Evolutionary conservation across 2,888 invertebrate genomes (phyloP), one percentile per base, ranked within the genome.

Genomic region (Noctua fimbriata): DNA sequence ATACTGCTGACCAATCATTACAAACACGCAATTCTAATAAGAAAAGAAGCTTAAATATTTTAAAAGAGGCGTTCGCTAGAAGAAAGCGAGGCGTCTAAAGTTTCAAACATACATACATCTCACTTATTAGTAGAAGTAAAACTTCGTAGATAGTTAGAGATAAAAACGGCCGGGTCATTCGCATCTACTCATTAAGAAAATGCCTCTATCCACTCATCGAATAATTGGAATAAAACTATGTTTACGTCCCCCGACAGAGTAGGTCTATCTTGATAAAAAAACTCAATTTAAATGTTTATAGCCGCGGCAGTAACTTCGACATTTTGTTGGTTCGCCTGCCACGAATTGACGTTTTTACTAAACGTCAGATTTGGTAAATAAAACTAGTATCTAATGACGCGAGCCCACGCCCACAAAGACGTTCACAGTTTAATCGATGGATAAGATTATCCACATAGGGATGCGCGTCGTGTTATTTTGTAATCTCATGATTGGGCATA

Each of bases 351-450:
- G 78, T 85, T 90, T 91, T 91, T 84, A 90, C 86, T 87, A 88
- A 91, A 91, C 88, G 90, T 92, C 91, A 90, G 92, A 92, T 92
- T 92, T 92, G 79, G 90, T 92, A 91, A 90, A 92, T 92, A 93
- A 92, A 92, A 89, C 91, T 91, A 90, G 89, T 86, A 91, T 89
- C 85, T 90, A 91, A 92, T 85, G 92, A 88, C 81, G 76, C 74
- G 78, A 84, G 87, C 83, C 79, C 84, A 89, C 91, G 91, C 92
- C 91, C 90, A 92, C 92, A 88, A 79, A 87, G 49, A 76, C 81
- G 88, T 90, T 86, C 87, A 89, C 84, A 88, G 90, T 88, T 89
- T 90, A 92, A 90, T 91, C 89, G 88, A 79, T 82, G 86, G 82
- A 89, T 90, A 87, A 90, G 89, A 91, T 90, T 89, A 91, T 91